Base-by-base conservation (phyloP, 1,140 invertebrate genomes). In the Melanaphis sacchari region DNA sequence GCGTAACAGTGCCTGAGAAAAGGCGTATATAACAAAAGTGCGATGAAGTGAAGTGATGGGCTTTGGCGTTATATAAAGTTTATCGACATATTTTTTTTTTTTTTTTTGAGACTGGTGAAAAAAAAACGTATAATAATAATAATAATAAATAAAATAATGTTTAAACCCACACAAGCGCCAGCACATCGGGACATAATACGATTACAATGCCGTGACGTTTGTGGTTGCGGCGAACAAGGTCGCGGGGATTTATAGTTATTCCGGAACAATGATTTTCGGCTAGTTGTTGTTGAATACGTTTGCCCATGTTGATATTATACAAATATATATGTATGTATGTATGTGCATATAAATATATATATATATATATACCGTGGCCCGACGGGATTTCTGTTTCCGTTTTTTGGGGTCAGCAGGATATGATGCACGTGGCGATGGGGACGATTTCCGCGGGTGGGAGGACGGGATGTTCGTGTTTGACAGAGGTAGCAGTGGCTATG, bases 261-360 rank as follows among this genome's bases (percentile, higher is more conserved):
- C 88, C 88, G 46, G 88, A 89, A 54, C 88, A 89, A 89, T 89
- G 88, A 89, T 89, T 89, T 89, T 89, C 46, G 49, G 31, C 36
- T 89, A 49, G 40, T 85, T n/a, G 84, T 54, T 40, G 84, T 76
- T 76, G 59, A 76, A 76, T 76, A 76, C 59, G 59, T 82, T 82
- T 36, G 81, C 21, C 36, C 81, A 24, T 18, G 31, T 87, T 46
- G 9, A 87, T 87, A 87, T n/a, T 76, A 76, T 26, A 82, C 15
- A 11, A 41, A 84, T 9, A 84, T 41, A 84, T 40, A 24, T 8
- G 22, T 40, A 22, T 82, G 22, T 38, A 22, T 84, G 2, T 38
- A 40, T 24, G 9, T 40, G 7, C 26, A 26, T 43, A 31, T 21
- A 46, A 11, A 8, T 36, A 21, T 21, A 36, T 36, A 36, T 4